Evolutionary conservation across 92 coral and sea anemone genomes (phyloP).

Genomic region (Phymanthus crucifer): DNA sequence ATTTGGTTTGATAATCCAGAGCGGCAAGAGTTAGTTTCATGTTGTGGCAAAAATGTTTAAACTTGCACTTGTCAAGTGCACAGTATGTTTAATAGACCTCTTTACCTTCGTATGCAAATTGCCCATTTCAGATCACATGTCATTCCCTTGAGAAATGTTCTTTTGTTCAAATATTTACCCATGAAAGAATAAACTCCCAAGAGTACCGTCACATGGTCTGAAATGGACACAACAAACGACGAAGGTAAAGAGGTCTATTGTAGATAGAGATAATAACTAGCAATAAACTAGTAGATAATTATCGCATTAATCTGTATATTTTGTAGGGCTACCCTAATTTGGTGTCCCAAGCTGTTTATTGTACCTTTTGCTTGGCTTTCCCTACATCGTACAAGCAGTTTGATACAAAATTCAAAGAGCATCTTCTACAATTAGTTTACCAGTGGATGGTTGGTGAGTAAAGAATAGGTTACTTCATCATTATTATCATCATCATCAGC

Average conservation of each 20-base stretch:
- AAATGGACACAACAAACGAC: too few relatives aligned
- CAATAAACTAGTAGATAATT: not conserved
- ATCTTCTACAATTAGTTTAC: conserved; percentile 67
- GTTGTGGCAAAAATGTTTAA: not conserved
- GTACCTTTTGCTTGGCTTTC: conserved; percentile 90
- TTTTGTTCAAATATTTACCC: too few relatives aligned
- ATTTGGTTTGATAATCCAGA: too few relatives aligned
- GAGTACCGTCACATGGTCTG: too few relatives aligned
- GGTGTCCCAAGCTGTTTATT: conserved; percentile 90
- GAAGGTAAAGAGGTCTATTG: too few relatives aligned
- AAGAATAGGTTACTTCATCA: not conserved
- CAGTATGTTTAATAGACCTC: too few relatives aligned
- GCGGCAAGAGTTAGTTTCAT: not conserved
- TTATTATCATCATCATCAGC: not conserved
- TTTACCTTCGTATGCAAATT: too few relatives aligned
- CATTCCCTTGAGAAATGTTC: too few relatives aligned
- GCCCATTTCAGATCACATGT: too few relatives aligned
- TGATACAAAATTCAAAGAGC: conserved; percentile 82
- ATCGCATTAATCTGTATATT: not conserved
- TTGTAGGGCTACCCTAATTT: conserved; percentile 75
- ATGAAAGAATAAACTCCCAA: too few relatives aligned
- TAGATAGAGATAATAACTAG: too few relatives aligned
- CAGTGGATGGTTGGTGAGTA: conserved; percentile 92
- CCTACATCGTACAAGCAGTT: conserved; percentile 99
- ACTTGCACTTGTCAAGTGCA: too few relatives aligned